phyloP scores from a whole-genome alignment of 2,888 invertebrate species.

The Altica lythri region DNA sequence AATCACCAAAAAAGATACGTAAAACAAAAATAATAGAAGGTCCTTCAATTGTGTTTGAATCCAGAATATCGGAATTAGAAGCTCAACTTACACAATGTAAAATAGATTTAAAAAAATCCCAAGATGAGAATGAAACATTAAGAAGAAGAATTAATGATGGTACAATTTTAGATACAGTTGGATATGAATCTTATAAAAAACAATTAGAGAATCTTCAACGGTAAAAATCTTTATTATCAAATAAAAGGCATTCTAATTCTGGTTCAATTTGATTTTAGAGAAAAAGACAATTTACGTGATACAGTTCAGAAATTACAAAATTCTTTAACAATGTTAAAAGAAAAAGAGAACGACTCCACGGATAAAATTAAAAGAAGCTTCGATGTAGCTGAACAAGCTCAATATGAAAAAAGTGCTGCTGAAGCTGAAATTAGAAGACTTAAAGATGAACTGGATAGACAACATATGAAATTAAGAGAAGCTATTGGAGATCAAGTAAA shows the following conservation, averaged over 20 bases:
- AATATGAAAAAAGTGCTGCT: constrained; percentile 76
- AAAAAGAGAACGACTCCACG: constrained; percentile 65
- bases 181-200: constrained; percentile 68
- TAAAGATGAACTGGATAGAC: constrained; percentile 76
- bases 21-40: constrained; percentile 63
- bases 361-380: constrained; percentile 69
- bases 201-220: constrained; percentile 74
- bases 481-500: constrained; percentile 71
- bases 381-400: constrained; percentile 75
- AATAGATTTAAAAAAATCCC: constrained; percentile 75
- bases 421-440: constrained; percentile 77
- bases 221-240: constrained; percentile 52
- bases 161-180: constrained; percentile 60
- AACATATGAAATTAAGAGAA: constrained; percentile 76
- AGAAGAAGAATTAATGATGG: constrained; percentile 56
- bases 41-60: constrained; percentile 82
- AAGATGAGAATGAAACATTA: constrained; percentile 66
- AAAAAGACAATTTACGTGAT: constrained; percentile 70
- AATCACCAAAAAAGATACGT: constrained; percentile 46
- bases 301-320: constrained; percentile 71
- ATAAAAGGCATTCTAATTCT: neutral
- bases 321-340: constrained; percentile 67
- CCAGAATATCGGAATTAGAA: constrained; percentile 81
- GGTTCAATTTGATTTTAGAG: constrained; percentile 60
- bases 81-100: constrained; percentile 79